phyloP scores from a whole-genome alignment of 2,888 invertebrate species.

The Harmothoe impar region DNA sequence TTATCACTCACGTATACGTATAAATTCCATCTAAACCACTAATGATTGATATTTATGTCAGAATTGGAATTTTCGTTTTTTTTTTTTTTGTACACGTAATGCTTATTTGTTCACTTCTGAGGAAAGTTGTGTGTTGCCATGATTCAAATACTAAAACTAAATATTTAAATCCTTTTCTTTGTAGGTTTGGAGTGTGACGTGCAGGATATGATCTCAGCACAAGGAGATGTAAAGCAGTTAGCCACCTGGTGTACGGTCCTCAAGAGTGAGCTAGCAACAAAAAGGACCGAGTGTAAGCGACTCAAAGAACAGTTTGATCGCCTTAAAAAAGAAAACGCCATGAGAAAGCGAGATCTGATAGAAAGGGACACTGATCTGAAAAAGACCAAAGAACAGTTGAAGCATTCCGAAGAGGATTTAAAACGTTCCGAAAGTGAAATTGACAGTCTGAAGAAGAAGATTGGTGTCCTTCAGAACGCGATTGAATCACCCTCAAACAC shows the following conservation, averaged over 20 bases:
- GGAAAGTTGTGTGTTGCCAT: too few species aligned
- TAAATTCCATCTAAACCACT: too few species aligned
- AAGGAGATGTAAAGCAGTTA: constrained; percentile 73
- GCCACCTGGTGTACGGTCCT: constrained; percentile 77
- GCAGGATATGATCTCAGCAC: constrained; percentile 73
- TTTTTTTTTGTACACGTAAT: too few species aligned
- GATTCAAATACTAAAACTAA: too few species aligned
- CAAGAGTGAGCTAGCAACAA: constrained; percentile 78
- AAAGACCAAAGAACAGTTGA: constrained; percentile 71
- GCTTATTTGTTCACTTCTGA: too few species aligned
- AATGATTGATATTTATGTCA: too few species aligned
- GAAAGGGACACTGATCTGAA: constrained; percentile 71
- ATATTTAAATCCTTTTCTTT: constrained; percentile 65
- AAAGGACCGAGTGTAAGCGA: constrained; percentile 74
- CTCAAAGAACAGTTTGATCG: constrained; percentile 75
- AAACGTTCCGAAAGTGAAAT: constrained; percentile 72
- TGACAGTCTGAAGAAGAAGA: constrained; percentile 66
- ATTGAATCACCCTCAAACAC: constrained; percentile 69
- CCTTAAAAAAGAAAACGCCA: constrained; percentile 71
- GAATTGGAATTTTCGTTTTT: too few species aligned
- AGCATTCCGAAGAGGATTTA: constrained; percentile 76
- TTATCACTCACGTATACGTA: too few species aligned
- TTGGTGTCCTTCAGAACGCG: constrained; percentile 66
- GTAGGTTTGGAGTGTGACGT: constrained; percentile 77
- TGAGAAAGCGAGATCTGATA: constrained; percentile 70